phyloP scores from a whole-genome alignment of 2,113 vertebrate species.

The Procavia capensis region DNA sequence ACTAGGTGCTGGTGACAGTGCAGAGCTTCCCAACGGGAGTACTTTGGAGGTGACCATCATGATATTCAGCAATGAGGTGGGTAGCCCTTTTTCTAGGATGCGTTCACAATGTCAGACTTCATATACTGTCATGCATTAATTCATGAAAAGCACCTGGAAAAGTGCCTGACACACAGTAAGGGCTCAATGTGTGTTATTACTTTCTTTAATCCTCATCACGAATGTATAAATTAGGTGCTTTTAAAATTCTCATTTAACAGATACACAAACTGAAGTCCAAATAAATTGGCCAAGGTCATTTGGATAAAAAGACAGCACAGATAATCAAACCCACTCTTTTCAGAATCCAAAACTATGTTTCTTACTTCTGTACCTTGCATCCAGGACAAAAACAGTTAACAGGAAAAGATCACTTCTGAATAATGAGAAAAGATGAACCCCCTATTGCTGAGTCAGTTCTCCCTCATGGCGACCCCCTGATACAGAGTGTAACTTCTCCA shows the following conservation, averaged over 20 bases:
- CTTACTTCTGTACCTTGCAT: not conserved
- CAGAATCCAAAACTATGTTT: not conserved
- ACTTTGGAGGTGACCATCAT: too few relatives aligned
- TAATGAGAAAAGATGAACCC: not conserved
- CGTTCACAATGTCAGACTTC: too few relatives aligned
- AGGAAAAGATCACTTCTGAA: not conserved
- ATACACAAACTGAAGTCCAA: not conserved
- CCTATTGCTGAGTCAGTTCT: not conserved
- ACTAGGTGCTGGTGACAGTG: too few relatives aligned
- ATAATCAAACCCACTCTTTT: not conserved
- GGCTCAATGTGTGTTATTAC: not conserved
- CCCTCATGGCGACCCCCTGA: not conserved
- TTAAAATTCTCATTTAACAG: not conserved
- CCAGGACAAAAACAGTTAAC: not conserved
- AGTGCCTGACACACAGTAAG: not conserved
- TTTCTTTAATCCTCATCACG: not conserved
- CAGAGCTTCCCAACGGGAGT: too few relatives aligned
- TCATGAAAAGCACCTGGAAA: not conserved
- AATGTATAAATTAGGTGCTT: not conserved
- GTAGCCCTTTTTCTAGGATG: too few relatives aligned
- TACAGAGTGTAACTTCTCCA: not conserved
- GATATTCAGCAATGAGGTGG: too few relatives aligned
- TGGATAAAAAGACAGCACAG: too few relatives aligned
- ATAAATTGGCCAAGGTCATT: not conserved
- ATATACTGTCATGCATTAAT: too few relatives aligned